These are phyloP conservation scores for Spondyliosoma cantharus DNA, from an alignment of 2,797 vertebrate species.

Conservation along the genomic window DNA sequence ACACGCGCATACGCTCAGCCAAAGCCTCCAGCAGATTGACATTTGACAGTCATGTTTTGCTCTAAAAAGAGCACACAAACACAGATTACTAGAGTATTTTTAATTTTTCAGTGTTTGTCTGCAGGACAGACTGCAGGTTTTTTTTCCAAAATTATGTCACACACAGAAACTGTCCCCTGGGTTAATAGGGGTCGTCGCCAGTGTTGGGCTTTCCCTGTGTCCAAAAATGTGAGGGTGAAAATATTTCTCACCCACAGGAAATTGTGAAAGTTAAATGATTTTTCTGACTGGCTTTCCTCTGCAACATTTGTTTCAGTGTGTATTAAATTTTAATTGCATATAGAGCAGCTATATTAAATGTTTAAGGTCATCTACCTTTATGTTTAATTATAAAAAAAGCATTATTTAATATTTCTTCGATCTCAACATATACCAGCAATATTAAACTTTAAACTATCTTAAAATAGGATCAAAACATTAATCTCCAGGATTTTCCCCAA, in stretches of 20 bases:
- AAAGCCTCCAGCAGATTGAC: constrained; percentile 57
- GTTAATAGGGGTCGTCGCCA: background rate
- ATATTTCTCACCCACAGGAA: background rate
- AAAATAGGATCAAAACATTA: background rate
- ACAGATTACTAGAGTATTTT: constrained; percentile 13
- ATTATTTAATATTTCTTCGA: no score
- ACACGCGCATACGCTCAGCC: background rate
- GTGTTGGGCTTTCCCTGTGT: background rate
- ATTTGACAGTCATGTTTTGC: constrained; percentile 47
- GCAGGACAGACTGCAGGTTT: background rate
- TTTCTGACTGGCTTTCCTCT: background rate
- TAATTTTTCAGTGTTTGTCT: background rate
- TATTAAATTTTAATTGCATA: background rate
- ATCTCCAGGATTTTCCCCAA: no score
- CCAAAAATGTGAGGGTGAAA: background rate
- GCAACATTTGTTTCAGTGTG: background rate
- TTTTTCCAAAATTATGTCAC: background rate
- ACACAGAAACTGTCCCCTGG: background rate
- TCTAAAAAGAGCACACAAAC: constrained; percentile 32
- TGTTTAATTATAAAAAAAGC: no score
- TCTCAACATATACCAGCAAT: no score
- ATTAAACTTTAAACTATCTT: background rate
- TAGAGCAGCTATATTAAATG: background rate
- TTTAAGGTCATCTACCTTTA: no score
- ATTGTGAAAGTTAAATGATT: background rate